phyloP scores from a whole-genome alignment of 1,140 invertebrate genomes.

The Euura lappo region DNA sequence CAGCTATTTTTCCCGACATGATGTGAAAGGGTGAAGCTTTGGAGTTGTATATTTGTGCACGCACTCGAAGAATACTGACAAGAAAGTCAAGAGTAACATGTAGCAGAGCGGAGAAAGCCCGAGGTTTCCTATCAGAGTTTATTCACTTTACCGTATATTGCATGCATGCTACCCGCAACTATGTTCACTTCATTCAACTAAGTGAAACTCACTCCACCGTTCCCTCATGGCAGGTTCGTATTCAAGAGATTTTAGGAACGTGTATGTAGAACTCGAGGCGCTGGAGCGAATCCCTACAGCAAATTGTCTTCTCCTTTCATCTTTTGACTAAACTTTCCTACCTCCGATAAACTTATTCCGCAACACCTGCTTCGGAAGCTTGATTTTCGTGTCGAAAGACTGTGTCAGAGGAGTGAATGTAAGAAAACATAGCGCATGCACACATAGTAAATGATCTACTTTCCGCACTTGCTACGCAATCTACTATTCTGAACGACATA shows the following conservation, averaged over 20 bases:
- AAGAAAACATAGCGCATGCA: no score
- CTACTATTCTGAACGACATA: no score
- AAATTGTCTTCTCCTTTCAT: not conserved
- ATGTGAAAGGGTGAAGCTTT: not conserved
- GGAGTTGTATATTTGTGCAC: not conserved
- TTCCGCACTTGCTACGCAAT: no score
- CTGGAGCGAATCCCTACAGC: not conserved
- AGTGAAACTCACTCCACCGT: not conserved
- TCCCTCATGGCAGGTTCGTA: not conserved
- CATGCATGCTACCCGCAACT: not conserved
- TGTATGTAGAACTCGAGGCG: not conserved
- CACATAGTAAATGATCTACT: no score
- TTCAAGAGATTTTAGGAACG: not conserved
- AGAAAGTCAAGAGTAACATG: not conserved
- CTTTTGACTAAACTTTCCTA: no score
- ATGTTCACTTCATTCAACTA: conserved; percentile 4
- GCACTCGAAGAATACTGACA: conserved; percentile 3
- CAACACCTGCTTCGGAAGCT: no score
- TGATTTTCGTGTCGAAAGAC: no score
- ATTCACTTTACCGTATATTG: not conserved
- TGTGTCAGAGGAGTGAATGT: no score
- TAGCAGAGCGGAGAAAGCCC: not conserved
- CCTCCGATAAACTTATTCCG: no score
- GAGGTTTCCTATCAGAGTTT: not conserved
- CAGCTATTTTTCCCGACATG: no score